Base-by-base conservation (phyloP, 2,797 vertebrate species). In the Rhadinocentrus ornatus region DNA sequence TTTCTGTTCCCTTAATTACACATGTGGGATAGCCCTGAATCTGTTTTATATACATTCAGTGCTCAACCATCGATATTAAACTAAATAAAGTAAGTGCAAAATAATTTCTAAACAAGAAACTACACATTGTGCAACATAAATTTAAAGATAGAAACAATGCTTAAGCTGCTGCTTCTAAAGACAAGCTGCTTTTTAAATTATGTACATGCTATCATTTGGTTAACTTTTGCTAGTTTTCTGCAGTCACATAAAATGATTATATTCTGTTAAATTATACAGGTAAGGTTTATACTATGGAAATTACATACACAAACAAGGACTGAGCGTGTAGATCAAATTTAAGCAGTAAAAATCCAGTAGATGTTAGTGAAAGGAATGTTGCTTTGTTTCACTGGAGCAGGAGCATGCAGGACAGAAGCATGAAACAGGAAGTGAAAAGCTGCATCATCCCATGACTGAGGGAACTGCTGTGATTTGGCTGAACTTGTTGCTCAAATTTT, bases 381-480 rank as follows among this genome's bases (percentile, higher is more conserved):
- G 12, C 15, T 57, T 62, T 65, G 31, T 31, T 63, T 93, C 79
- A 93, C 77, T 93, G 92, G 35, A 94, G 86, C 37, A 94, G 77
- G 20, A 93, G 69, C 65, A 88, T 85, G 91, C 91, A 91, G 66
- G 79, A 89, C 58, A 93, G 65, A 0, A 93, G 63, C 80, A 92
- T 71, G 22, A 89, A 12, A 22, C 84, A 18, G n/a, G 90, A 91
- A 15, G 84, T 75, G 80, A 91, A 57, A 9, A 90, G 78, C 56
- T 92, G 87, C 12, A 84, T 57, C 20, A 65, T 6, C 4, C 83
- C 80, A 0, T 62, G 56, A 62, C 75, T 78, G 39, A 81, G 55
- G 5, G 80, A 75, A 66, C 68, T 76, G 65, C 84, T 76, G 16
- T 39, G 56, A 13, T 11, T 68, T 0, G 4, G 11, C 27, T 56